Evolutionary conservation across 1,140 invertebrate genomes (phyloP).

Genomic region (Bombus fervidus): DNA sequence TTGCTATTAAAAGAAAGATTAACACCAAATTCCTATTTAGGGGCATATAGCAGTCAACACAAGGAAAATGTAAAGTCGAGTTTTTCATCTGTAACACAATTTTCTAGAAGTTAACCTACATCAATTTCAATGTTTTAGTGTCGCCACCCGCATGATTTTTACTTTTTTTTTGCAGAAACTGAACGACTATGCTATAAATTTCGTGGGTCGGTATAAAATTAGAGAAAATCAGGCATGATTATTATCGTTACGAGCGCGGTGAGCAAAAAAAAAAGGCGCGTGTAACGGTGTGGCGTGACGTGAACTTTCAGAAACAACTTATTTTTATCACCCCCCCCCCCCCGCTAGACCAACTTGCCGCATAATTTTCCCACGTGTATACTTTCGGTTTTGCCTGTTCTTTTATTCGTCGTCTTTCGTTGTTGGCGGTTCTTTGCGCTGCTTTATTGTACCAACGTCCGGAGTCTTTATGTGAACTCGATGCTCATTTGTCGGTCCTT

Average conservation of each 20-base stretch:
- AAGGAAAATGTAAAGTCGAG: background rate
- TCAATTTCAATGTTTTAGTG: background rate
- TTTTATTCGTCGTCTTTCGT: constrained; percentile 42
- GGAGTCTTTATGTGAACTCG: constrained; percentile 57
- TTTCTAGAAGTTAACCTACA: background rate
- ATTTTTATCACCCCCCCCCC: constrained; percentile 27
- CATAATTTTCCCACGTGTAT: constrained; percentile 56
- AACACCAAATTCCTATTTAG: too few relatives aligned
- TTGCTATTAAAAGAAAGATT: too few relatives aligned
- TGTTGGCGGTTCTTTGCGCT: constrained; percentile 8
- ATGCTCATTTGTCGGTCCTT: constrained; percentile 56
- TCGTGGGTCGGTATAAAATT: background rate
- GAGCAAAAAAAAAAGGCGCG: too few relatives aligned
- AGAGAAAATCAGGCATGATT: background rate
- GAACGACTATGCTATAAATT: background rate
- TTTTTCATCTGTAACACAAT: background rate
- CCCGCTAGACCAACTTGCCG: constrained; percentile 29
- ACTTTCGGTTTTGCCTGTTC: constrained; percentile 44
- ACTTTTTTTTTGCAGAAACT: background rate
- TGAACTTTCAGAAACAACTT: constrained; percentile 31
- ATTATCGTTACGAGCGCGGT: background rate
- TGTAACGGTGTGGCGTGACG: background rate
- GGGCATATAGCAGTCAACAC: too few relatives aligned
- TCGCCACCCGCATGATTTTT: background rate
- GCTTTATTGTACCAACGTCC: constrained; percentile 54